Evolutionary conservation across 2,888 invertebrate species (phyloP), one percentile per base, ranked within the genome.

Genomic region (Phlogophora meticulosa): DNA sequence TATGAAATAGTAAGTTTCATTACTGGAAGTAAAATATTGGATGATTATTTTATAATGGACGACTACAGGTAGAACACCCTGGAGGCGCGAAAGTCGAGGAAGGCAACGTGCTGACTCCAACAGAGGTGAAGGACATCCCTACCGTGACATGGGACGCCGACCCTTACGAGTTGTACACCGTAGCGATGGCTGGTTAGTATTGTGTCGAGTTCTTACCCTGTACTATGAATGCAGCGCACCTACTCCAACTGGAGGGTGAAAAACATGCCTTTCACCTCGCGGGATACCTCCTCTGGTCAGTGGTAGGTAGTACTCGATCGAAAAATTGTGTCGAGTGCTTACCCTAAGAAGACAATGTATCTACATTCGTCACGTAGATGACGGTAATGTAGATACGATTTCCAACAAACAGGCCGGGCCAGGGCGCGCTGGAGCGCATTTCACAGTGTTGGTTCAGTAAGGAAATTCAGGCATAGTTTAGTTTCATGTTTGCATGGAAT

Each of bases 241-340:
- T 24, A 38, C 9, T 45, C 11, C 28, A 4, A 28, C 15, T 10
- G 24, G n/a, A n/a, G 34, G 5, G 15, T 56, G 7, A 34, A 32
- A 15, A 17, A n/a, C 5, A 15, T 49, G 15, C n/a, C 32, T 15
- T 7, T 20, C 0, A 95, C 98, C 2, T 89, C 93, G 1, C 98
- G 97, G 97, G 95, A 96, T 0, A 96, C 96, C 0, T 96, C 96
- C 2, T 72, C 92, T 0, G 90, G 89, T 62, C 84, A 94, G 28
- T 96, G 96, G 60, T 98, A 98, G 0, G 92, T 98, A 4, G 97
- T 97, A 85, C 97, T 98, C 97, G 98, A 98, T 57, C 98, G 98
- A 56, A 85, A 88, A 58, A 22, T 22, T 36, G 4, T 42, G 15
- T 22, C 20, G n/a, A 20, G 15, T 34, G 10, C 5, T 24, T 11